Conservation (phyloP, 2,113 vertebrate species). For the Athene cunicularia region DNA sequence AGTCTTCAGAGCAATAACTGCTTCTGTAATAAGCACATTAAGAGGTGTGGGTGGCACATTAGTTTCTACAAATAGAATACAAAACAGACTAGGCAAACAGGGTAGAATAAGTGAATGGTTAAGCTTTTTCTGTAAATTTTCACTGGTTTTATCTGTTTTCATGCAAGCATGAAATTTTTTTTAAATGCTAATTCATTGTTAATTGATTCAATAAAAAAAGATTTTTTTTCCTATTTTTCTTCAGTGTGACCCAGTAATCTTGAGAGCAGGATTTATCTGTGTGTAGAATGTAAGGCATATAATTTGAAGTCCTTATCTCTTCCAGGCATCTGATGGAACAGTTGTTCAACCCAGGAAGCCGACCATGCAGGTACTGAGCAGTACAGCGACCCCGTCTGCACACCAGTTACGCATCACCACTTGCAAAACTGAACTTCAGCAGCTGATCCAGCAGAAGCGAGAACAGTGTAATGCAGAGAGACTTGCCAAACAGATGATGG, state of each 20-base stretch:
- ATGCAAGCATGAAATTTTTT: not conserved
- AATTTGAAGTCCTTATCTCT: not conserved
- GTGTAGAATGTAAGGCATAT: not conserved
- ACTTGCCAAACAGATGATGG: constrained; percentile 96
- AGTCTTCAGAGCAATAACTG: not conserved
- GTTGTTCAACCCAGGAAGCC: constrained; percentile 79
- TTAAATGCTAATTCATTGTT: not conserved
- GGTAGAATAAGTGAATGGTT: not conserved
- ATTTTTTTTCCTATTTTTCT: not conserved
- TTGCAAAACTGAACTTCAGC: constrained; percentile 93
- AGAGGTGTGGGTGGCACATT: not conserved
- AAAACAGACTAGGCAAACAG: not conserved
- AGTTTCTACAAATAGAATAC: not conserved
- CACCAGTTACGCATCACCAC: constrained; percentile 92
- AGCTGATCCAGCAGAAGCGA: constrained; percentile 93
- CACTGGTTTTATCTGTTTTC: not conserved
- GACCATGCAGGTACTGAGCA: constrained; percentile 75
- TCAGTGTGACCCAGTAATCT: not conserved
- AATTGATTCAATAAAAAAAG: not conserved
- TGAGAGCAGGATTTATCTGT: not conserved
- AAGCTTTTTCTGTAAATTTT: not conserved
- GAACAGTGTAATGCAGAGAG: constrained; percentile 94
- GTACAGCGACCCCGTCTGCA: constrained; percentile 72
- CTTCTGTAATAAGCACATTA: not conserved
- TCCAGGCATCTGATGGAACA: constrained; percentile 81